Conservation (phyloP, 1,140 invertebrate species). For the Papilio polytes region DNA sequence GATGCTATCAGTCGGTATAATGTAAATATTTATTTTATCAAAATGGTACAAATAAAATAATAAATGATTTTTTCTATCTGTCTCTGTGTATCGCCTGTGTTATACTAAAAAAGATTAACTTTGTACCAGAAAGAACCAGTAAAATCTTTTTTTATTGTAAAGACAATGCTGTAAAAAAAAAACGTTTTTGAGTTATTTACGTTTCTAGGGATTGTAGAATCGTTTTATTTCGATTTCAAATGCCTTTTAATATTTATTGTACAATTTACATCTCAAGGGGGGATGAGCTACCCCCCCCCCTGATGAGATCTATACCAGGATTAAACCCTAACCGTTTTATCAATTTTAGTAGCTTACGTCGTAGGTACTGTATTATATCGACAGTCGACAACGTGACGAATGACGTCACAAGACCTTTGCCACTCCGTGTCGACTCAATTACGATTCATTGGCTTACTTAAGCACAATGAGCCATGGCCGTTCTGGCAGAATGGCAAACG, state of each 20-base stretch:
- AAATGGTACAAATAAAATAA: not conserved
- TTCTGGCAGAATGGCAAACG: not conserved
- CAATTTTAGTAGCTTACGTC: not conserved
- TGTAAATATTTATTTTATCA: not conserved
- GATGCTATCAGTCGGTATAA: not conserved
- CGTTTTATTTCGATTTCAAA: no score
- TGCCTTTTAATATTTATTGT: no score
- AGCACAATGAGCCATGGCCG: conserved; percentile 12
- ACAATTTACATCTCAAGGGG: no score
- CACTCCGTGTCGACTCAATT: conserved; percentile 6
- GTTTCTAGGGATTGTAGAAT: no score
- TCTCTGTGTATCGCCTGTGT: not conserved
- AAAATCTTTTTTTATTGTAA: no score
- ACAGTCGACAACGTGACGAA: not conserved
- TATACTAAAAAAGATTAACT: no score
- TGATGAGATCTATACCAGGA: not conserved
- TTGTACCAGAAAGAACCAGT: no score
- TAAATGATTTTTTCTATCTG: not conserved
- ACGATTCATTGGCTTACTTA: conserved; percentile 24
- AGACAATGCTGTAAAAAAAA: no score
- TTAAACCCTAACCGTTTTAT: not conserved
- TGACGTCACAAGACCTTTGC: conserved; percentile 26
- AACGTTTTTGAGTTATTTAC: no score
- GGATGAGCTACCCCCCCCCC: no score
- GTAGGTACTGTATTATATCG: not conserved